Base-by-base conservation (phyloP, 2,888 invertebrate species). In the Pharmacophagus antenor region DNA sequence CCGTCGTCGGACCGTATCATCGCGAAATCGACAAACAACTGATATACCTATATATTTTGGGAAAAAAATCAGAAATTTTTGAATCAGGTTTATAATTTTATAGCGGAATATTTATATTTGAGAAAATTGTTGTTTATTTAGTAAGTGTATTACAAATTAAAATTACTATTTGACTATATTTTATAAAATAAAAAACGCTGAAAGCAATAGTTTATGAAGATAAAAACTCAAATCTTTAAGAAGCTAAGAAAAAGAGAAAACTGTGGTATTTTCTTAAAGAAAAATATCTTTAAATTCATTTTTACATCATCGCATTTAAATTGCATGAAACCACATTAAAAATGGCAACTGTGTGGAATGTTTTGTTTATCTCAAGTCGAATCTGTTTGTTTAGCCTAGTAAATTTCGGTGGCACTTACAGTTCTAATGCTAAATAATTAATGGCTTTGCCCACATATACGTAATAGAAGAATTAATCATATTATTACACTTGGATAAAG, bases 11-110 rank as follows among this genome's bases (percentile, higher is more conserved):
- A 80, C 84, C 81, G 78, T 78, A 85, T 85, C 85, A 86, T 82
- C 80, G 76, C 73, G 68, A 85, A 82, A 84, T 84, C 82, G 80
- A 82, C 82, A 84, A 85, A 85, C 79, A 84, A 79, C 74, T 70
- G 75, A 72, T 77, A 76, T 78, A 8, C 18, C 2, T 7, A 10
- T 18, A 44, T n/a, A n/a, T n/a, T n/a, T 18, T 1, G 18, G 18
- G 18, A 18, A 18, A 17, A n/a, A 5, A 44, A 15, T 4, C 15
- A n/a, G n/a, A 37, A n/a, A 37, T n/a, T 1, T n/a, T 4, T 6
- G 37, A 6, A n/a, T 37, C 15, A 37, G 2, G 4, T 37, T n/a
- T 8, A 37, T 37, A 15, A 4, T n/a, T 37, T 37, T 15, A 5
- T 37, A 5, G 6, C 5, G 37, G 15, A 37, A 37, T n/a, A n/a